Evolutionary conservation across 2,113 vertebrate genomes (phyloP).

Genomic region (Hiodon alosoides): DNA sequence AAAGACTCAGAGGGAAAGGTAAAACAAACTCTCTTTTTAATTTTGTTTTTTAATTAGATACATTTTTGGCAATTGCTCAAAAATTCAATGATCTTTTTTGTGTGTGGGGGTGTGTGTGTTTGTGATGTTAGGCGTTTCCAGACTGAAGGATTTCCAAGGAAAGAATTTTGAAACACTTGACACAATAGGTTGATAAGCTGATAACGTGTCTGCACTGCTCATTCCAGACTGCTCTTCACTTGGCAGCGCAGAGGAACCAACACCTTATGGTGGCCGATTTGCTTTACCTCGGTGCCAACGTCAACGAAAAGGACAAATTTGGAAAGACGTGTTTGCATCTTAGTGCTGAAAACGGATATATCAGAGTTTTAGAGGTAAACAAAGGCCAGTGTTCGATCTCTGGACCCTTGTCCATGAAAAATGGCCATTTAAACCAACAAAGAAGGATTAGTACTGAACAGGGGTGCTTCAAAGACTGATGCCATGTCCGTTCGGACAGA

Average conservation of each 20-base stretch:
- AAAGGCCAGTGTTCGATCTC: background rate
- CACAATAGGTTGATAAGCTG: no score
- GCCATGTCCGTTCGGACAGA: no score
- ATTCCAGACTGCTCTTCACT: conserved; percentile 70
- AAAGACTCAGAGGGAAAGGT: conserved; percentile 71
- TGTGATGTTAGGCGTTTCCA: no score
- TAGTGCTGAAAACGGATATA: conserved; percentile 71
- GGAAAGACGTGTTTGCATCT: conserved; percentile 76
- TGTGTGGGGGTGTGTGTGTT: no score
- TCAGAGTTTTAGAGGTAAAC: conserved; percentile 65
- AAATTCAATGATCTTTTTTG: no score
- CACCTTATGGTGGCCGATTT: conserved; percentile 74
- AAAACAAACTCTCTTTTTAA: background rate
- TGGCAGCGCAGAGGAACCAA: conserved; percentile 75
- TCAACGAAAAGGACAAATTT: conserved; percentile 58
- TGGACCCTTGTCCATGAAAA: background rate
- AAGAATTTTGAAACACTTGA: no score
- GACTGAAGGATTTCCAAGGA: no score
- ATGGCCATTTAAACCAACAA: background rate
- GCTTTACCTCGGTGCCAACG: conserved; percentile 64
- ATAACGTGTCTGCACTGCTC: background rate
- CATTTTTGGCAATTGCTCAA: no score
- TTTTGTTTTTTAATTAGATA: no score
- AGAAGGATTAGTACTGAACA: background rate
- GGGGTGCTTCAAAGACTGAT: accelerated